Evolutionary conservation across 1,140 invertebrate genomes (phyloP).

Genomic region (Hetaerina americana): DNA sequence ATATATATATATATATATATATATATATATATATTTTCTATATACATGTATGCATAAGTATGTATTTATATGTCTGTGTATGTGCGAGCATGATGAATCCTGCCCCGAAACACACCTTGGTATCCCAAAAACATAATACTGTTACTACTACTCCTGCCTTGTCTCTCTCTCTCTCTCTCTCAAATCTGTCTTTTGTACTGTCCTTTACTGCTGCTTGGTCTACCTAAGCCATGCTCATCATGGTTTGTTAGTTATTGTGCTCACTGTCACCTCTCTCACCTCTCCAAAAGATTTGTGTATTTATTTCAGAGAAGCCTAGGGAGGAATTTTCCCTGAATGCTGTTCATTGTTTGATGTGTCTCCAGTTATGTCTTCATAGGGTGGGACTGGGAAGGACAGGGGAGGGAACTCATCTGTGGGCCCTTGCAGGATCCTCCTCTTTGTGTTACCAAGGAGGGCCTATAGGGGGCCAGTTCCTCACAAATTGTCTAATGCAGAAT

Average conservation of each 20-base stretch:
- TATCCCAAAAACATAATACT: background rate
- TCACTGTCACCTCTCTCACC: conserved; percentile 6
- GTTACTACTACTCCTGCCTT: background rate
- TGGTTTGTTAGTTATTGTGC: conserved; percentile 2
- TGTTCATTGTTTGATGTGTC: conserved; percentile 4
- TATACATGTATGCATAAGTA: too few relatives aligned
- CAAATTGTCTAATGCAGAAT: too few relatives aligned
- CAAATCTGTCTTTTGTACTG: conserved; percentile 9
- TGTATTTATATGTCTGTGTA: too few relatives aligned
- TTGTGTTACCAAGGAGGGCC: too few relatives aligned
- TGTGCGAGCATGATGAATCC: too few relatives aligned
- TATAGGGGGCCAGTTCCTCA: too few relatives aligned
- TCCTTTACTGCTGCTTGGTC: conserved; percentile 7
- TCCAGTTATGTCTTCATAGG: background rate
- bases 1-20: too few relatives aligned
- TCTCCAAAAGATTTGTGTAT: conserved; percentile 9
- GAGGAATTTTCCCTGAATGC: conserved; percentile 1
- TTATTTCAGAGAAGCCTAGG: conserved; percentile 9
- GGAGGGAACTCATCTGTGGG: background rate
- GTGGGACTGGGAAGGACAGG: background rate
- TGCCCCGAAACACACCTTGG: background rate
- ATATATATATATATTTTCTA: too few relatives aligned
- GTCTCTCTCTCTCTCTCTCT: conserved; percentile 6
- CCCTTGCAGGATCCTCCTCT: too few relatives aligned
- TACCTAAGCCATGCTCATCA: background rate